phyloP scores from a whole-genome alignment of 1,140 invertebrate species.

The Drosophila bocki region DNA sequence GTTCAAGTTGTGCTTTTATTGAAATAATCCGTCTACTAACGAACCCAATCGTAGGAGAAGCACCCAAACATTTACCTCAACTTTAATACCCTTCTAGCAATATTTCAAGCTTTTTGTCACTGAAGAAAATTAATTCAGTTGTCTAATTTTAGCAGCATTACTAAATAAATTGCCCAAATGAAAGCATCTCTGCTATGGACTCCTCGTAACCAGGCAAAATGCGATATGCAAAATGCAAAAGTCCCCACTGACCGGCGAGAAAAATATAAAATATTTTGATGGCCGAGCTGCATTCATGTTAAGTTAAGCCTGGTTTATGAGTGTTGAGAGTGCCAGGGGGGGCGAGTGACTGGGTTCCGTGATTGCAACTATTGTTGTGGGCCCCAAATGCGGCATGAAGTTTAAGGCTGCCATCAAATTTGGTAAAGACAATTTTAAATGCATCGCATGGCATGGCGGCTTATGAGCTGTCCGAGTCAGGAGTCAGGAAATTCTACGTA shows the following conservation, averaged over 20 bases:
- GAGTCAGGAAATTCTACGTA: slow-evolving; percentile 68
- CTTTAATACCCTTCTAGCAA: slow-evolving; percentile 59
- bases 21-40: slow-evolving; percentile 45
- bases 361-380: slow-evolving; percentile 81
- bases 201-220: slow-evolving; percentile 42
- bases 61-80: slow-evolving; percentile 28
- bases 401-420: slow-evolving; percentile 83
- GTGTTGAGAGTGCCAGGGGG: slow-evolving; percentile 65
- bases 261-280: slow-evolving; percentile 80
- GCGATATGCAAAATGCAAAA: slow-evolving; percentile 39
- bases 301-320: slow-evolving; percentile 83
- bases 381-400: slow-evolving; percentile 78
- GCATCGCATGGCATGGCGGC: slow-evolving; percentile 55
- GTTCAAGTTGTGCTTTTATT: neutral
- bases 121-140: slow-evolving; percentile 78
- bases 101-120: slow-evolving; percentile 82
- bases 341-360: slow-evolving; percentile 38
- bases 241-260: slow-evolving; percentile 27
- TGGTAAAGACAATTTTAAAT: slow-evolving; percentile 82
- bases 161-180: slow-evolving; percentile 72
- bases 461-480: slow-evolving; percentile 52
- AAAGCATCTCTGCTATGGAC: slow-evolving; percentile 25
- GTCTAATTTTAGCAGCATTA: slow-evolving; percentile 77
- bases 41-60: slow-evolving; percentile 44
- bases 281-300: slow-evolving; percentile 80